These are phyloP conservation scores for Dallia pectoralis DNA, from an alignment of 2,797 vertebrate species.

Conservation along the genomic window DNA sequence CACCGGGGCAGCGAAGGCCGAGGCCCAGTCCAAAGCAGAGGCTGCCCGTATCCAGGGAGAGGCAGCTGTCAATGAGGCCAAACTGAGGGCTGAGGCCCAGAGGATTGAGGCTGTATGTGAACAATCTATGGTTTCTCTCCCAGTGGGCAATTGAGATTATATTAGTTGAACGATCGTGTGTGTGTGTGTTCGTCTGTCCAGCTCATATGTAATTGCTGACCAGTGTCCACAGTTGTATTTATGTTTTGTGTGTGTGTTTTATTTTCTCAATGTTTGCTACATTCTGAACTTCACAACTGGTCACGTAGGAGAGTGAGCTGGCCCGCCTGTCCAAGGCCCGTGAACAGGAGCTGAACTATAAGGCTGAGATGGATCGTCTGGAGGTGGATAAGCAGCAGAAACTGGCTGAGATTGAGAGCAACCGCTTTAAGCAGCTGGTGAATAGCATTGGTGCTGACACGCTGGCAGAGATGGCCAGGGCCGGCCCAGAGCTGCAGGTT, in stretches of 20 bases:
- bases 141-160: not conserved
- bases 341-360: slow-evolving; percentile 79
- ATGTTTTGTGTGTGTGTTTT: slow-evolving; percentile 1
- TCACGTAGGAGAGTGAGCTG: slow-evolving; percentile 81
- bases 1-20: slow-evolving; percentile 84
- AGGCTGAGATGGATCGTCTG: slow-evolving; percentile 72
- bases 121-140: not conserved
- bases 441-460: slow-evolving; percentile 76
- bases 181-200: not conserved
- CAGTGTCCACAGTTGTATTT: no score
- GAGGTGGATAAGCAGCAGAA: slow-evolving; percentile 79
- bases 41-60: slow-evolving; percentile 86
- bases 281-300: not conserved
- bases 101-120: slow-evolving; percentile 84
- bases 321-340: slow-evolving; percentile 74
- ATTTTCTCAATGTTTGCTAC: not conserved
- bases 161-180: not conserved
- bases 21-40: slow-evolving; percentile 84
- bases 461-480: slow-evolving; percentile 80
- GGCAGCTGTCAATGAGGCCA: slow-evolving; percentile 85
- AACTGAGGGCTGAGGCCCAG: slow-evolving; percentile 81
- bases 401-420: slow-evolving; percentile 74
- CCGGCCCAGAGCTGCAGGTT: slow-evolving; percentile 88
- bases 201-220: not conserved
- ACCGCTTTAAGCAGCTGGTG: slow-evolving; percentile 78